phyloP scores from a whole-genome alignment of 2,797 vertebrate species.

The Tarsius wallacei region DNA sequence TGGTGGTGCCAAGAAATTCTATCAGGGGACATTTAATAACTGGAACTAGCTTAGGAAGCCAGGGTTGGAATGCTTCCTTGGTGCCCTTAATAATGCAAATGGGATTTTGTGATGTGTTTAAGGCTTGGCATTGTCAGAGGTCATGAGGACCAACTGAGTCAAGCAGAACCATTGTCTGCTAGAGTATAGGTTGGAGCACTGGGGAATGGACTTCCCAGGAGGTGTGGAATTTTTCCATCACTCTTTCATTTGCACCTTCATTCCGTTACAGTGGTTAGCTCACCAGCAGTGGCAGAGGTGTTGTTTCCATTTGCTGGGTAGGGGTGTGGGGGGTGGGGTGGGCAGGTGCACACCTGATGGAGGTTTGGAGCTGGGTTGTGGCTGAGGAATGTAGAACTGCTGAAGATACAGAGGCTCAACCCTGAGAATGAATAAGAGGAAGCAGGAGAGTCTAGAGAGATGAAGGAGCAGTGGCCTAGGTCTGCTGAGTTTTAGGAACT shows the following conservation, averaged over 20 bases:
- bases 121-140: accelerated
- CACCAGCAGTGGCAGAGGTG: accelerated
- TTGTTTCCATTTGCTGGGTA: accelerated
- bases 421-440: neutral
- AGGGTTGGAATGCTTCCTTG: neutral
- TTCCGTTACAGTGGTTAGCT: accelerated
- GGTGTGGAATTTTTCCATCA: accelerated
- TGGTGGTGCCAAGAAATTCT: neutral
- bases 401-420: neutral
- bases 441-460: accelerated
- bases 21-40: neutral
- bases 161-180: neutral
- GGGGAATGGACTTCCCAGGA: neutral
- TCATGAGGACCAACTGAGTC: neutral
- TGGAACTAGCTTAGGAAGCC: neutral
- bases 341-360: accelerated
- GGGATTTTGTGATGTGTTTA: neutral
- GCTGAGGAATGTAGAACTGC: neutral
- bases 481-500: accelerated
- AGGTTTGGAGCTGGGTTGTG: neutral
- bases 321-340: accelerated
- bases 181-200: neutral
- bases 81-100: neutral
- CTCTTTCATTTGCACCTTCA: neutral
- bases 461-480: accelerated